These are phyloP conservation scores for Poecilus cupreus DNA, from an alignment of 2,888 invertebrate species.

Conservation along the genomic window DNA sequence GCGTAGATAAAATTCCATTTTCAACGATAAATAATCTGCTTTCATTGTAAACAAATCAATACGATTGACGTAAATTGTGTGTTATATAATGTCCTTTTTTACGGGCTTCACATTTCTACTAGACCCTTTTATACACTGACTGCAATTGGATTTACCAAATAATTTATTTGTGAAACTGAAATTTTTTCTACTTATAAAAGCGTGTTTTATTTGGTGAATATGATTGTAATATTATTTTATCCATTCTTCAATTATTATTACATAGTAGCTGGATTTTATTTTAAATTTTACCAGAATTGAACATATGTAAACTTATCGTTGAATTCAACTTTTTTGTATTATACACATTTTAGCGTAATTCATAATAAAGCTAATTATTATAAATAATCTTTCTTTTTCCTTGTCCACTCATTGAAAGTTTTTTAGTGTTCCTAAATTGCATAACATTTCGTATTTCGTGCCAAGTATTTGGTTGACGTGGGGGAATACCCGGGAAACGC, in stretches of 20 bases:
- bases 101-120: slow-evolving; percentile 55
- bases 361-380: slow-evolving; percentile 59
- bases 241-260: slow-evolving; percentile 32
- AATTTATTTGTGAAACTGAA: background rate
- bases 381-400: slow-evolving; percentile 8
- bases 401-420: background rate
- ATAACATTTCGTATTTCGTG: too few species aligned
- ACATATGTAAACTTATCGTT: slow-evolving; percentile 59
- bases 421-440: too few species aligned
- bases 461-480: too few species aligned
- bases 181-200: slow-evolving; percentile 17
- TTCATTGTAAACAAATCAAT: slow-evolving; percentile 52
- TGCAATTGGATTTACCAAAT: slow-evolving; percentile 50
- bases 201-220: slow-evolving; percentile 51
- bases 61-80: slow-evolving; percentile 50
- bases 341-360: slow-evolving; percentile 59
- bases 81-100: slow-evolving; percentile 49
- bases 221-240: slow-evolving; percentile 48
- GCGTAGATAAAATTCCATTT: slow-evolving; percentile 1
- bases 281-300: slow-evolving; percentile 50
- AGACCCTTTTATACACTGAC: slow-evolving; percentile 44
- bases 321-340: slow-evolving; percentile 55
- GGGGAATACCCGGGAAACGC: too few species aligned
- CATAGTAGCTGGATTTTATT: slow-evolving; percentile 27
- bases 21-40: slow-evolving; percentile 47